Conservation (phyloP, 2,797 vertebrate genomes). For the Rhinophrynus dorsalis region DNA sequence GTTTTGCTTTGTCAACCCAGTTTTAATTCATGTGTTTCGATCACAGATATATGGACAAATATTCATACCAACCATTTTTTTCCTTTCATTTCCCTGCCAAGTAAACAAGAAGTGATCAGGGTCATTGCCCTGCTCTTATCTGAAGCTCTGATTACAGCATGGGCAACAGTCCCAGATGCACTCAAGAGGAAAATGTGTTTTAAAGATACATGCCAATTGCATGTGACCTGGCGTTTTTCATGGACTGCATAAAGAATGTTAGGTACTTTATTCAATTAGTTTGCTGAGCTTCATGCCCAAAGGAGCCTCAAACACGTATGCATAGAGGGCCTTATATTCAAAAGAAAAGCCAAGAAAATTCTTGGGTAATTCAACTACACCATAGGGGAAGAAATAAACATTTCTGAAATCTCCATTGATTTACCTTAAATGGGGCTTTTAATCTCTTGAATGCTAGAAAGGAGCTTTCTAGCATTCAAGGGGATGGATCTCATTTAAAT, state of each 20-base stretch:
- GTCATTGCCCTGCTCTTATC: conserved; percentile 15
- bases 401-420: too few species aligned
- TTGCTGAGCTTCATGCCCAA: neutral
- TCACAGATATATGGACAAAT: conserved; percentile 7
- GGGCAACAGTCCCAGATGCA: conserved; percentile 35
- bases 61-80: neutral
- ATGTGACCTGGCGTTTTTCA: conserved; percentile 31
- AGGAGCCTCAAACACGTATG: neutral
- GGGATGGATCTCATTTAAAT: too few species aligned
- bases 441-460: too few species aligned
- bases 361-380: too few species aligned
- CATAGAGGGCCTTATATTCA: too few species aligned
- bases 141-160: conserved; percentile 22
- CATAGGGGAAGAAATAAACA: too few species aligned
- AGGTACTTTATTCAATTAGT: conserved; percentile 19
- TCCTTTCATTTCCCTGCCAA: conserved; percentile 3
- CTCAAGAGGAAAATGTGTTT: conserved; percentile 16
- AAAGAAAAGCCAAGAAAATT: too few species aligned
- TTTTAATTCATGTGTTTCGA: conserved; percentile 19
- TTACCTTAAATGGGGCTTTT: too few species aligned
- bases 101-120: conserved; percentile 22
- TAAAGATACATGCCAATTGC: conserved; percentile 6
- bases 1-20: conserved; percentile 2
- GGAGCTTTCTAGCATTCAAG: too few species aligned
- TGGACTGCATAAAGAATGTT: conserved; percentile 22